Evolutionary conservation across 2,113 vertebrate species (phyloP).

Genomic region (Pundamilia nyererei): DNA sequence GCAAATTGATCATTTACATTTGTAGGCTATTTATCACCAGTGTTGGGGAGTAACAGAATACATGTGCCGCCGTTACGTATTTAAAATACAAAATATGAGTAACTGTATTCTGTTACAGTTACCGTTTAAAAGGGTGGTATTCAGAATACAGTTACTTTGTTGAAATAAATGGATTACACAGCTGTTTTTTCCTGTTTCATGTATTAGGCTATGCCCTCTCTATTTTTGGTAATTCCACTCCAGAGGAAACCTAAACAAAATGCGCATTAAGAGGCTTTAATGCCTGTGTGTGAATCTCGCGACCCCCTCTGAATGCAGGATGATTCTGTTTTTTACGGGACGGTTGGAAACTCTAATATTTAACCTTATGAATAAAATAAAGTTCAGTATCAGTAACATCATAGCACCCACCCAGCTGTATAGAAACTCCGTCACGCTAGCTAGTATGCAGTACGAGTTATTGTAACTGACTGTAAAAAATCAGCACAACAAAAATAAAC

Average conservation of each 20-base stretch:
- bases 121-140: neutral
- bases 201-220: neutral
- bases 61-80: fast-evolving
- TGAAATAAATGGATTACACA: neutral
- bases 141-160: neutral
- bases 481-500: no score
- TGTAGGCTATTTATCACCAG: neutral
- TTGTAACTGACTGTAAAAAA: no score
- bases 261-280: neutral
- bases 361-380: no score
- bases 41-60: neutral
- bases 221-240: neutral
- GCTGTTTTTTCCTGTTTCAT: neutral
- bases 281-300: neutral
- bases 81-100: neutral
- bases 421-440: no score
- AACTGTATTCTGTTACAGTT: neutral
- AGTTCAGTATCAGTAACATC: no score
- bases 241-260: neutral
- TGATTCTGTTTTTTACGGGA: no score
- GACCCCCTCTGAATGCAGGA: no score
- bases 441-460: no score
- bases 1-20: neutral
- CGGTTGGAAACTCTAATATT: no score
- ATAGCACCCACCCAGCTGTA: no score